Percentiles rank a stretch among this genome's conserved stretches.
Conservation (phyloP, 2,888 invertebrate genomes). For the Troglohyphantes excavatus region DNA sequence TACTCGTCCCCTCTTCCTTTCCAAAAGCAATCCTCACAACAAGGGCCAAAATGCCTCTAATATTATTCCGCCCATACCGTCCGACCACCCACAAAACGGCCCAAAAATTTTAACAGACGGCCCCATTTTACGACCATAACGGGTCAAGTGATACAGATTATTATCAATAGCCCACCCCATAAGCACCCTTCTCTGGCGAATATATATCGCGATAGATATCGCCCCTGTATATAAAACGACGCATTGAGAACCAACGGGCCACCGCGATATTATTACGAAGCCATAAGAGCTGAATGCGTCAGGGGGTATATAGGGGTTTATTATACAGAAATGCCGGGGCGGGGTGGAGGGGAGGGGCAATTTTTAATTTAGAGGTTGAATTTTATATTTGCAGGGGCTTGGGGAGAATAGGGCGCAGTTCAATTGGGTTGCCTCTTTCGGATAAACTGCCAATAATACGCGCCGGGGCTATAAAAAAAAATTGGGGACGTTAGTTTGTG, state of each 20-base stretch:
- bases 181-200: slow-evolving; percentile 20
- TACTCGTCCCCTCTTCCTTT: not conserved
- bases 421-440: slow-evolving; percentile 63
- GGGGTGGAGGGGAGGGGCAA: slow-evolving; percentile 17
- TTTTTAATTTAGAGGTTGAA: slow-evolving; percentile 76
- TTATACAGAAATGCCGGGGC: not conserved
- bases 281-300: not conserved
- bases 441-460: slow-evolving; percentile 72
- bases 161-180: slow-evolving; percentile 56
- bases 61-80: slow-evolving; percentile 47
- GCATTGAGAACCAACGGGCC: slow-evolving; percentile 53
- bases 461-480: slow-evolving; percentile 55
- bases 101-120: slow-evolving; percentile 67
- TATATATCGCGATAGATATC: slow-evolving; percentile 54
- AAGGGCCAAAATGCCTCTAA: slow-evolving; percentile 1
- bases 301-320: not conserved
- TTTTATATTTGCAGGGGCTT: slow-evolving; percentile 68
- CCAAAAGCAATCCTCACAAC: slow-evolving; percentile 10
- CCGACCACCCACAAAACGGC: slow-evolving; percentile 50
- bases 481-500: slow-evolving; percentile 56
- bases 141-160: slow-evolving; percentile 78
- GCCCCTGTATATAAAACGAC: slow-evolving; percentile 51
- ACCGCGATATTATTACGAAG: slow-evolving; percentile 31
- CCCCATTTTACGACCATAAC: slow-evolving; percentile 68
- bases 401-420: slow-evolving; percentile 1